Conservation (phyloP, 2,888 invertebrate species). For the Papilio elwesi region DNA sequence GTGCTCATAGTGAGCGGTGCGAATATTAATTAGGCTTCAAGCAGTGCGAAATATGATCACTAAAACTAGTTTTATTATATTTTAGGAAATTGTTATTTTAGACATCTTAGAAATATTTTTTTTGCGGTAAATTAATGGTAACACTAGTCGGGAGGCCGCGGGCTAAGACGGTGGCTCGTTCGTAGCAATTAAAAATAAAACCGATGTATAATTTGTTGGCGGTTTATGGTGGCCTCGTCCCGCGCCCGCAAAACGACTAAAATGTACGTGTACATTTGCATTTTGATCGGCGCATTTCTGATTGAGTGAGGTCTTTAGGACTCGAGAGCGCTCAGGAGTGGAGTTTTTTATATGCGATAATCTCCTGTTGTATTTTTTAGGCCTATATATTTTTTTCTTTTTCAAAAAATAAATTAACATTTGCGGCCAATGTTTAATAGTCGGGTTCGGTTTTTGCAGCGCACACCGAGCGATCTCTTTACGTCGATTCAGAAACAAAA, state of each 20-base stretch:
- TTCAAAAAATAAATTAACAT: constrained; percentile 36
- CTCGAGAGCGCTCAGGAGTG: constrained; percentile 32
- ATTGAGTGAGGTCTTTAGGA: constrained; percentile 68
- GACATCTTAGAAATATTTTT: background rate
- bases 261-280: constrained; percentile 64
- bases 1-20: too few relatives aligned
- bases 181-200: constrained; percentile 82
- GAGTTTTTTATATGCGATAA: constrained; percentile 38
- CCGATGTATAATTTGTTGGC: constrained; percentile 78
- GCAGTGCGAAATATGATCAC: too few relatives aligned
- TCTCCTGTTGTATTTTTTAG: background rate
- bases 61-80: too few relatives aligned
- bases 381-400: constrained; percentile 31
- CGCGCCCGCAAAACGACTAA: constrained; percentile 68
- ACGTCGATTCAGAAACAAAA: constrained; percentile 39
- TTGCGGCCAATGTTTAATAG: constrained; percentile 32
- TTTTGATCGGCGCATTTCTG: constrained; percentile 77
- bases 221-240: constrained; percentile 71
- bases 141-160: constrained; percentile 57
- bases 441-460: constrained; percentile 22
- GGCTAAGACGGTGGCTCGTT: constrained; percentile 78
- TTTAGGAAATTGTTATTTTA: background rate
- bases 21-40: too few relatives aligned
- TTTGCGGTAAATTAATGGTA: constrained; percentile 17
- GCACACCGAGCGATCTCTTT: constrained; percentile 31